Percentiles rank a stretch among this genome's conserved stretches.
These are phyloP conservation scores for Verasper variegatus DNA, from an alignment of 2,113 vertebrate genomes.

Conservation along the genomic window DNA sequence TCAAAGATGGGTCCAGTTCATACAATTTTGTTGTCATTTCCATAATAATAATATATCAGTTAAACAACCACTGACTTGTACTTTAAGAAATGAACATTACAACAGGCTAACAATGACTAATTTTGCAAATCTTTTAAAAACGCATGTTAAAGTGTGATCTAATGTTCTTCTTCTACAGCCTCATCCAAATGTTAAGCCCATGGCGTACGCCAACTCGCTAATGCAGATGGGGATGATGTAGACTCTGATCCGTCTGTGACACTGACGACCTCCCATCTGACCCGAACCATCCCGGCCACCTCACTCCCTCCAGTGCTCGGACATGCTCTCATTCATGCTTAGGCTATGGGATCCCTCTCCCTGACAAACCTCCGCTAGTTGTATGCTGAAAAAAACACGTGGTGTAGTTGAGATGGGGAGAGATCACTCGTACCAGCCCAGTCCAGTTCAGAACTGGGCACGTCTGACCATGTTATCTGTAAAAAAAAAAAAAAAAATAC, in stretches of 20 bases:
- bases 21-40: too few species aligned
- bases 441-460: slow-evolving; percentile 30
- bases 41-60: too few species aligned
- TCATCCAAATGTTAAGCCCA: slow-evolving; percentile 96
- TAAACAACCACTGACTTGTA: background rate
- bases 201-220: slow-evolving; percentile 93
- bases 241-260: slow-evolving; percentile 53
- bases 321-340: slow-evolving; percentile 57
- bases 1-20: too few species aligned
- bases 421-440: slow-evolving; percentile 56
- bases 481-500: slow-evolving; percentile 61
- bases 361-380: slow-evolving; percentile 48
- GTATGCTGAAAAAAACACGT: slow-evolving; percentile 45
- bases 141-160: background rate
- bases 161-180: slow-evolving; percentile 79
- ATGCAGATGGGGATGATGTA: slow-evolving; percentile 96
- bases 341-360: slow-evolving; percentile 49
- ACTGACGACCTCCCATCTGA: slow-evolving; percentile 62
- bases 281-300: slow-evolving; percentile 65
- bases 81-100: background rate
- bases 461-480: slow-evolving; percentile 44
- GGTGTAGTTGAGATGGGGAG: slow-evolving; percentile 60
- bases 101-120: background rate
- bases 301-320: slow-evolving; percentile 66
- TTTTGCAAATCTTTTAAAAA: background rate